Evolutionary conservation across 2,888 invertebrate genomes (phyloP), one percentile per base, ranked within the genome.

Genomic region (Chirona hameri): DNA sequence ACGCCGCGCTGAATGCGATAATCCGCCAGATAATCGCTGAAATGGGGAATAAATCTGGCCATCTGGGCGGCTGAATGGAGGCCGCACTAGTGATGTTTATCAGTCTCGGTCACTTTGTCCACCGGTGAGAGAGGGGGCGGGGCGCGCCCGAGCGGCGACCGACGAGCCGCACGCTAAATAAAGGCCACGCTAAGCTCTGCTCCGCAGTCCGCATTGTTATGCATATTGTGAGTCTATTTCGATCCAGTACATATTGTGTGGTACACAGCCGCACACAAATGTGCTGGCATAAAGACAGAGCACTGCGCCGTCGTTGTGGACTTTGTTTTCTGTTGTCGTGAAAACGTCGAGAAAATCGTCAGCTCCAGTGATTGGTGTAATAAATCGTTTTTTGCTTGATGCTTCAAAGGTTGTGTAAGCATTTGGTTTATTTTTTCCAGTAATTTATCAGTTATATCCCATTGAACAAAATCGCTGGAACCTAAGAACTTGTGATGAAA

Each of bases 41-140:
- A 29, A 69, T 29, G 12, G 69, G n/a, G 69, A 69, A 69, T 29
- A 69, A 69, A 69, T 69, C 69, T 69, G 29, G 29, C 69, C 69
- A 69, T 69, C 29, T 29, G 12, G 9, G 69, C 1, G 29, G 15
- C 69, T 69, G n/a, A 69, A 69, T 69, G 15, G 69, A 29, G 29
- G 14, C 27, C 14, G 29, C 7, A 14, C 15, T 29, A 0, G 69
- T 14, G 69, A 69, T 69, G 69, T 29, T 7, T 69, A 69, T 69
- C 69, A 15, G 69, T 2, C 12, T 10, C 69, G 69, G 69, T 27
- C 69, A 69, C 69, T 69, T 29, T 69, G 69, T 69, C 29, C 29
- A 1, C 29, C 14, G 9, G 27, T n/a, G n/a, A n/a, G 29, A 27
- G 21, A 27, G 7, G 21, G 65, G 65, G 65, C 65, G 57, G 57